These are phyloP conservation scores for Cordilura impudica DNA, from an alignment of 2,888 invertebrate species.

Conservation along the genomic window DNA sequence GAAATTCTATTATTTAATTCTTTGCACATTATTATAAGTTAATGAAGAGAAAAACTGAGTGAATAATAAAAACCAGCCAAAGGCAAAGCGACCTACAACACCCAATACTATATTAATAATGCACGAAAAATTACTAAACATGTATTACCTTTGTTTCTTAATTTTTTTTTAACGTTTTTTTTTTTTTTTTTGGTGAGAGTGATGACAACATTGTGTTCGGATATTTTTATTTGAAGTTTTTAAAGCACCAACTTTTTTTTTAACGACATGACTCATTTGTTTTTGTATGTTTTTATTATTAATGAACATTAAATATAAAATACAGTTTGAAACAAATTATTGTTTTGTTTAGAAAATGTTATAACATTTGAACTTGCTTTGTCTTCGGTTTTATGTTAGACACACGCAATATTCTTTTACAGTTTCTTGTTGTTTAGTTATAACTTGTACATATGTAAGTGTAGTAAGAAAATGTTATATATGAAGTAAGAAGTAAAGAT, in stretches of 20 bases:
- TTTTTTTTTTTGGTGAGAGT: slow-evolving; percentile 12
- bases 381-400: not conserved
- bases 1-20: slow-evolving; percentile 76
- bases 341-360: slow-evolving; percentile 19
- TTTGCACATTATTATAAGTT: slow-evolving; percentile 23
- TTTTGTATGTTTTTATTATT: not conserved
- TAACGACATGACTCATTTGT: slow-evolving; percentile 13
- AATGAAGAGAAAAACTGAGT: slow-evolving; percentile 33
- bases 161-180: too few relatives aligned
- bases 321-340: not conserved
- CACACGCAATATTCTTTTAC: not conserved
- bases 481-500: too few relatives aligned
- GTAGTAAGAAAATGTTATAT: too few relatives aligned
- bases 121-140: too few relatives aligned
- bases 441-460: too few relatives aligned
- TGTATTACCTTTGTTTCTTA: too few relatives aligned
- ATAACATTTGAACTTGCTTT: slow-evolving; percentile 26
- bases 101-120: too few relatives aligned
- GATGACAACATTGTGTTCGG: slow-evolving; percentile 35
- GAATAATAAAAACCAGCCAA: not conserved
- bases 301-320: not conserved
- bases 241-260: slow-evolving; percentile 11
- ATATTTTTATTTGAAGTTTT: slow-evolving; percentile 3
- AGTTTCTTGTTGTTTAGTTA: too few relatives aligned
- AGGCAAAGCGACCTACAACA: not conserved